Percentiles rank a stretch among this genome's conserved stretches.
Evolutionary conservation across 2,888 invertebrate genomes (phyloP).

Genomic region (Synergus laeviventris): DNA sequence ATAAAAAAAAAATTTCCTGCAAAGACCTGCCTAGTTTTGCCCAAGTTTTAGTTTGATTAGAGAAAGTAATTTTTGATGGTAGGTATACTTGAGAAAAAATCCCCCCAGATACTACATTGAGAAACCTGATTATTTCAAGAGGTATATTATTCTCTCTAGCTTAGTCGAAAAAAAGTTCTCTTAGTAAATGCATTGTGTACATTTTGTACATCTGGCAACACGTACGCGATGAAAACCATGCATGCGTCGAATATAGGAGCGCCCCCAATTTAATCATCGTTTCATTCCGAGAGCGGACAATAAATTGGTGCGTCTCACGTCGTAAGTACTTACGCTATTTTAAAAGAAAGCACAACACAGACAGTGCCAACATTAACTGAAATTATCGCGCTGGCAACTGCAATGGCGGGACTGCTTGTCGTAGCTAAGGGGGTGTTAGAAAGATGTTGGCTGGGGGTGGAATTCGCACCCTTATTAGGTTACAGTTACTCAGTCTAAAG

Average conservation of each 20-base stretch:
- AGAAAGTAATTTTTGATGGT: too few species aligned
- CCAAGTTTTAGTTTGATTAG: too few species aligned
- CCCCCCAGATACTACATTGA: too few species aligned
- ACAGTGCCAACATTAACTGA: slow-evolving; percentile 65
- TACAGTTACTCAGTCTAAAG: slow-evolving; percentile 64
- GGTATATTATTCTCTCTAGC: neutral
- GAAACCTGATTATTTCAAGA: too few species aligned
- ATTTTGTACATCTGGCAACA: slow-evolving; percentile 17
- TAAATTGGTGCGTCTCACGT: slow-evolving; percentile 42
- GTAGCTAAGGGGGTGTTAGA: slow-evolving; percentile 45
- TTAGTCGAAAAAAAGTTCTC: neutral
- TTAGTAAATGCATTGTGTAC: neutral
- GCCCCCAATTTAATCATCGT: slow-evolving; percentile 49
- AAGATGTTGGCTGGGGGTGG: slow-evolving; percentile 40
- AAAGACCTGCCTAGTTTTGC: too few species aligned
- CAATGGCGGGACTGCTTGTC: slow-evolving; percentile 54
- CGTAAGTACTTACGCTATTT: slow-evolving; percentile 41
- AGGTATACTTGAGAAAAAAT: too few species aligned
- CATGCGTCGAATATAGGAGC: neutral
- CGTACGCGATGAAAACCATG: slow-evolving; percentile 1
- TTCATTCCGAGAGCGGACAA: slow-evolving; percentile 35
- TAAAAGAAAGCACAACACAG: slow-evolving; percentile 53
- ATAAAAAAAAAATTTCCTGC: too few species aligned
- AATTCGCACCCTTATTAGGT: slow-evolving; percentile 68
- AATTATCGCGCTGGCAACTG: slow-evolving; percentile 68